These are phyloP conservation scores for Stramonita haemastoma DNA, from an alignment of 2,888 invertebrate genomes.

Conservation along the genomic window DNA sequence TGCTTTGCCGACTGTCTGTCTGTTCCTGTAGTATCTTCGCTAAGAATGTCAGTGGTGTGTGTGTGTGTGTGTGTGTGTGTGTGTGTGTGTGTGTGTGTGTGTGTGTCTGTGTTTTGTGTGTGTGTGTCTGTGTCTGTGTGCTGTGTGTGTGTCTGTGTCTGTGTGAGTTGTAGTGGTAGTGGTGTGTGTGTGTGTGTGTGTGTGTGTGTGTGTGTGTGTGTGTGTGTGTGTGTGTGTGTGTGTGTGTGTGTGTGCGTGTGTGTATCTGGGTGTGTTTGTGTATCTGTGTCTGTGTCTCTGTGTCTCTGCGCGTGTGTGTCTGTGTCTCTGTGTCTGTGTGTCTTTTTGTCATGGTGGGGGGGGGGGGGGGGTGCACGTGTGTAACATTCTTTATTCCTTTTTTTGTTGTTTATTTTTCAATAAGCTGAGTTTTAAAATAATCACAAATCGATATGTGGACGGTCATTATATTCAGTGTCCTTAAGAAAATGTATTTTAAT, in stretches of 20 bases:
- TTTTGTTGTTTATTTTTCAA: too few relatives aligned
- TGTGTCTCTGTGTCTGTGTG: not conserved
- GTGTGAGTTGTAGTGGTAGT: not conserved
- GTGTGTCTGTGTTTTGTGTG: not conserved
- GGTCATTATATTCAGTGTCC: too few relatives aligned
- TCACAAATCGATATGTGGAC: too few relatives aligned
- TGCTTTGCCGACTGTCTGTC: too few relatives aligned
- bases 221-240: constrained; percentile 13
- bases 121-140: not conserved
- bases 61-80: constrained; percentile 14
- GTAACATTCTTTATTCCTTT: too few relatives aligned
- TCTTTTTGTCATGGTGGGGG: too few relatives aligned
- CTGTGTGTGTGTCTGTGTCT: not conserved
- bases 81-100: not conserved
- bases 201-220: not conserved
- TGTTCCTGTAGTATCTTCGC: too few relatives aligned
- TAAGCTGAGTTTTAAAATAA: too few relatives aligned
- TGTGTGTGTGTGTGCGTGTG: constrained; percentile 10
- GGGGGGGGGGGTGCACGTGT: too few relatives aligned
- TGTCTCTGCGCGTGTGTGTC: not conserved
- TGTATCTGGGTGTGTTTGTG: not conserved
- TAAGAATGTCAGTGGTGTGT: not conserved
- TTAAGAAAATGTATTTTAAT: too few relatives aligned
- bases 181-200: constrained; percentile 4
- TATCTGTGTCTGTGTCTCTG: not conserved